Percentiles rank a stretch among this genome's conserved stretches.
These are phyloP conservation scores for Tetraodon nigroviridis DNA, from an alignment of 2,113 vertebrate species.

Conservation along the genomic window DNA sequence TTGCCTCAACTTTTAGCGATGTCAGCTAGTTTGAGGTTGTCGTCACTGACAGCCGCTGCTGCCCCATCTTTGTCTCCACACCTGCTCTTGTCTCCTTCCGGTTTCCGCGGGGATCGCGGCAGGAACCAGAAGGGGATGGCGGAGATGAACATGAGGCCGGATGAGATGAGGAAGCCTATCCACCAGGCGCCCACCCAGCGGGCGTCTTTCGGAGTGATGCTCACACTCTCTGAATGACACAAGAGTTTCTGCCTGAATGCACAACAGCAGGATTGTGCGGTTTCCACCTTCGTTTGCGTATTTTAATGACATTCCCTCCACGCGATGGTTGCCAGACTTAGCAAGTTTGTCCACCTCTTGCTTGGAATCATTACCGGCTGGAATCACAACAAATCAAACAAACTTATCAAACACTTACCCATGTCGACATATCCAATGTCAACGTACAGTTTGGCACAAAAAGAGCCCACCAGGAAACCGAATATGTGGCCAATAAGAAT, in stretches of 20 bases:
- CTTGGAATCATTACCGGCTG: constrained; percentile 16
- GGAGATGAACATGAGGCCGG: constrained; percentile 65
- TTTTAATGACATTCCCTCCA: no score
- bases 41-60: constrained; percentile 1
- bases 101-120: constrained; percentile 72
- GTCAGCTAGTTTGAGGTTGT: constrained; percentile 49
- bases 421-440: constrained; percentile 86
- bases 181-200: constrained; percentile 98
- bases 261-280: neutral
- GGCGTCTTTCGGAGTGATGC: constrained; percentile 83
- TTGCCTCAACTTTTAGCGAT: constrained; percentile 65
- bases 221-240: constrained; percentile 74
- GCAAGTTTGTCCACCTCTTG: constrained; percentile 5
- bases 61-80: neutral
- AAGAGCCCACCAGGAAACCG: constrained; percentile 81
- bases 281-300: neutral
- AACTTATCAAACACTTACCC: constrained; percentile 47
- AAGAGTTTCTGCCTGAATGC: neutral
- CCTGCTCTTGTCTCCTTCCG: constrained; percentile 27
- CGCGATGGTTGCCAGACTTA: neutral
- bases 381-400: neutral
- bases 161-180: constrained; percentile 81
- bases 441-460: constrained; percentile 84
- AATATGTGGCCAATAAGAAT: constrained; percentile 81
- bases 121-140: constrained; percentile 90